Conservation (phyloP, 2,888 invertebrate species). For the Pristionchus entomophagus region DNA sequence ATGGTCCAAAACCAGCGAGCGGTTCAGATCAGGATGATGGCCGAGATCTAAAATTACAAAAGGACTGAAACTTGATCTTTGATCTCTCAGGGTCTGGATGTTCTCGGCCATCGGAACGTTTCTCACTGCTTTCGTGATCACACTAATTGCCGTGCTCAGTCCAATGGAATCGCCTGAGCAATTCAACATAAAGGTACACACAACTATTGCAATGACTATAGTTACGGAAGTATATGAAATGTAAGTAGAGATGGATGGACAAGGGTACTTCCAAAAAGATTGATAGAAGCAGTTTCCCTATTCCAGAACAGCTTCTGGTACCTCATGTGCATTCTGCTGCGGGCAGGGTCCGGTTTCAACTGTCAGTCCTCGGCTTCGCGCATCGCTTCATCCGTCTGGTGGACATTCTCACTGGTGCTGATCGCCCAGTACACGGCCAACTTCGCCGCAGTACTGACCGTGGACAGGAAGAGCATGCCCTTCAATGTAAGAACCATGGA, state of each 20-base stretch:
- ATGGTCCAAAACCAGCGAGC: no score
- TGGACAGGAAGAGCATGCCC: constrained; percentile 84
- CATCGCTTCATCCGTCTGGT: constrained; percentile 82
- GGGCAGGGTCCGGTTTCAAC: constrained; percentile 93
- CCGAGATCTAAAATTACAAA: no score
- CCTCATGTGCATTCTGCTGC: constrained; percentile 85
- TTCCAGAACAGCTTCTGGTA: constrained; percentile 73
- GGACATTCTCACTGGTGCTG: constrained; percentile 98
- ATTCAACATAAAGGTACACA: constrained; percentile 57
- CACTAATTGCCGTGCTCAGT: constrained; percentile 78
- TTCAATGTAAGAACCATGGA: no score
- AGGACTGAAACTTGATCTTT: background rate
- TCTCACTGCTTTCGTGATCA: constrained; percentile 77
- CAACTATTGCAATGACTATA: no score
- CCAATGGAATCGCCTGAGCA: constrained; percentile 77
- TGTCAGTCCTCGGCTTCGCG: constrained; percentile 83
- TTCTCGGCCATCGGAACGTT: constrained; percentile 93
- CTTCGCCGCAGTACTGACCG: constrained; percentile 95
- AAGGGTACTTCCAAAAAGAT: no score
- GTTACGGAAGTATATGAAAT: no score
- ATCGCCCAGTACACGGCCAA: constrained; percentile 99
- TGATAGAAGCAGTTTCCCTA: no score
- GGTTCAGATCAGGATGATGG: no score
- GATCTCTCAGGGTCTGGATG: constrained; percentile 87
- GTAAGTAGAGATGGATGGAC: no score